phyloP scores from a whole-genome alignment of 2,888 invertebrate genomes.

The Standfussiana lucernea region DNA sequence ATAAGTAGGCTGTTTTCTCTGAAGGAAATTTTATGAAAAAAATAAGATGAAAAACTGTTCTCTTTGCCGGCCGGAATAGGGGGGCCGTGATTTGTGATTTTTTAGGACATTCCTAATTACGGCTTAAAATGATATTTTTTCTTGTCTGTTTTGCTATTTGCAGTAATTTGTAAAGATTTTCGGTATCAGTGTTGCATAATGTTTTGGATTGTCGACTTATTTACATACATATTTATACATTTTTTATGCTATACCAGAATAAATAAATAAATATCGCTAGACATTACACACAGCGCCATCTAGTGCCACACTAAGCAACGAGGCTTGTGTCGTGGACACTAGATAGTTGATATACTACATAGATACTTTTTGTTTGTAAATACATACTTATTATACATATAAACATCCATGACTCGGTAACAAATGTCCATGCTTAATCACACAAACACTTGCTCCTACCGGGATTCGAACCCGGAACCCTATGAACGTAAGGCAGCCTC shows the following conservation, averaged over 20 bases:
- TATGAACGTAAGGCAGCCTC: no score
- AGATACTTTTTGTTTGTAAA: no score
- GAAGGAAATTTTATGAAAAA: slow-evolving; percentile 66
- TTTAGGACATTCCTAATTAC: slow-evolving; percentile 39
- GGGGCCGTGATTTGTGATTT: slow-evolving; percentile 25
- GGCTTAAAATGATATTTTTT: not conserved
- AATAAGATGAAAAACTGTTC: slow-evolving; percentile 58
- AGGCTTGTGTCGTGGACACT: no score
- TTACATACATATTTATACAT: not conserved
- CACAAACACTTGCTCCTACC: no score
- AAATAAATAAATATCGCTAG: no score
- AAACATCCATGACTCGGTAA: no score
- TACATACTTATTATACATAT: no score
- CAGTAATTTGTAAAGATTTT: not conserved
- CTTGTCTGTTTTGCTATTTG: not conserved
- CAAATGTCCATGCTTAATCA: no score
- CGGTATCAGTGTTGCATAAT: not conserved
- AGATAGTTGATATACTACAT: no score
- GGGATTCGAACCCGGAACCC: no score
- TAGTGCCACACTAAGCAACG: no score
- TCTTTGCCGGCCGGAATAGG: slow-evolving; percentile 12
- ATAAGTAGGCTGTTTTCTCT: slow-evolving; percentile 72
- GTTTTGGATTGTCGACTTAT: not conserved
- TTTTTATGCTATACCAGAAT: not conserved
- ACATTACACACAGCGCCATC: no score